Percentiles rank a stretch among this genome's conserved stretches.
Conservation (phyloP, 2,797 vertebrate species). For the Dermochelys coriacea region DNA sequence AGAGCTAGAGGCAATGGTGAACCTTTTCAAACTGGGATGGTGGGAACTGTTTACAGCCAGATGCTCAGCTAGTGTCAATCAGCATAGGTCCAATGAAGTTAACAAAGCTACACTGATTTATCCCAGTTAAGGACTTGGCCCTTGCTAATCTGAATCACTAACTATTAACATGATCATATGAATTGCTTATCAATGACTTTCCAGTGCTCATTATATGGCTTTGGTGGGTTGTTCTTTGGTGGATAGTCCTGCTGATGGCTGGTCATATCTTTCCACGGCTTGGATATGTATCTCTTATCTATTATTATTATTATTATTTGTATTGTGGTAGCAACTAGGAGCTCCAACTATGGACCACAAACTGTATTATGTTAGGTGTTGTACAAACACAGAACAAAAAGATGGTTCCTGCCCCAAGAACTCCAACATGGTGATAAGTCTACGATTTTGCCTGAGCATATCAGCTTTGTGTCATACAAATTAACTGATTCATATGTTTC, state of each 20-base stretch:
- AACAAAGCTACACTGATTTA: background rate
- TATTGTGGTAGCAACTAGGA: too few species aligned
- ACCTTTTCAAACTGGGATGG: conserved; percentile 42
- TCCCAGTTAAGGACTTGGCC: background rate
- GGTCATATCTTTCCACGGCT: background rate
- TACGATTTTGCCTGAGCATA: too few species aligned
- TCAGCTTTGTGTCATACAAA: too few species aligned
- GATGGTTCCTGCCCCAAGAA: too few species aligned
- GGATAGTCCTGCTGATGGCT: background rate
- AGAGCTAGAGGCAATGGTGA: conserved; percentile 46
- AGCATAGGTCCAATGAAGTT: background rate
- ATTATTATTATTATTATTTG: too few species aligned
- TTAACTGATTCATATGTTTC: too few species aligned
- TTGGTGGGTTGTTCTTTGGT: background rate
- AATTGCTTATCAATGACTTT: background rate
- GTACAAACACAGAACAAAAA: too few species aligned
- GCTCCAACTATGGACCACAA: too few species aligned
- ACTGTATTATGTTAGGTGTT: too few species aligned
- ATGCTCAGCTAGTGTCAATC: background rate
- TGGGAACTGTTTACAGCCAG: background rate
- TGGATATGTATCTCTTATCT: background rate
- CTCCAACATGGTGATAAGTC: too few species aligned
- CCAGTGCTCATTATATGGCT: background rate
- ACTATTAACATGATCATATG: background rate
- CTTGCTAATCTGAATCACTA: background rate